phyloP scores from a whole-genome alignment of 2,888 invertebrate genomes.

The Troides helena region DNA sequence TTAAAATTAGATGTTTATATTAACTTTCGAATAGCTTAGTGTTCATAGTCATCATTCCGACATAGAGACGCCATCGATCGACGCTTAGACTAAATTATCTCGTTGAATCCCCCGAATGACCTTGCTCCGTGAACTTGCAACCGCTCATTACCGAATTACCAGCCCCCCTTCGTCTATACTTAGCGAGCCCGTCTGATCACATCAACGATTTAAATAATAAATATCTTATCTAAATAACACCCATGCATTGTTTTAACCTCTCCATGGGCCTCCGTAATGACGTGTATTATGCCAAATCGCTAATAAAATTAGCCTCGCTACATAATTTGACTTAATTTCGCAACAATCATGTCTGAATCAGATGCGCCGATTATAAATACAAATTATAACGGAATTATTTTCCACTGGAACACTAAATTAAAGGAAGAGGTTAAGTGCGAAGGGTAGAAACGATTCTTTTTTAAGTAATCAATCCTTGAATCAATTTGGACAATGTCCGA shows the following conservation, averaged over 20 bases:
- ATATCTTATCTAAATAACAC: conserved; percentile 78
- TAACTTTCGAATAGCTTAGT: conserved; percentile 29
- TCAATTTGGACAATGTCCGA: not conserved
- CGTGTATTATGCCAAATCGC: conserved; percentile 70
- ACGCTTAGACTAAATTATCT: conserved; percentile 57
- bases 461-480: not conserved
- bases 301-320: conserved; percentile 74
- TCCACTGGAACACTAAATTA: conserved; percentile 34
- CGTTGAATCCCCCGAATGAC: conserved; percentile 59
- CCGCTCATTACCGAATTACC: conserved; percentile 79
- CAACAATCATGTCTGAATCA: conserved; percentile 69
- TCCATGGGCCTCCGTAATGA: conserved; percentile 64
- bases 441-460: conserved; percentile 28
- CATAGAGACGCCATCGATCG: conserved; percentile 44
- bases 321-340: conserved; percentile 74
- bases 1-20: not conserved
- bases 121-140: conserved; percentile 67
- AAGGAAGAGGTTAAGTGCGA: conserved; percentile 12
- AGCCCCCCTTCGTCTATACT: conserved; percentile 67
- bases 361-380: conserved; percentile 53
- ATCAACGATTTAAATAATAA: conserved; percentile 76
- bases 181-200: conserved; percentile 53
- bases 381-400: conserved; percentile 51
- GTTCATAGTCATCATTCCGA: conserved; percentile 27
- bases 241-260: conserved; percentile 67